phyloP scores from a whole-genome alignment of 2,113 vertebrate species.

The Charadrius vociferus region DNA sequence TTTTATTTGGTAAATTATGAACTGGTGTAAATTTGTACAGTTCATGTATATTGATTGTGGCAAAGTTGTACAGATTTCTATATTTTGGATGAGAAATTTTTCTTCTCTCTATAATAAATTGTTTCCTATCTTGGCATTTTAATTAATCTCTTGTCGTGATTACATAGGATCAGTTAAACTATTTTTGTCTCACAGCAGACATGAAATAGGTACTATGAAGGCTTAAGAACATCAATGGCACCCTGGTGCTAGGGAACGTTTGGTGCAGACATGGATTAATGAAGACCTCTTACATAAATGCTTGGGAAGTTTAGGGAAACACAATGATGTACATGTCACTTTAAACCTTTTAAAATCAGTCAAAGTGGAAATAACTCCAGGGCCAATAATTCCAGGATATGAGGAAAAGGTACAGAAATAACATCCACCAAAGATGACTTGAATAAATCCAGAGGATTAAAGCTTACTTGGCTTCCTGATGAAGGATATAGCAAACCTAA shows the following conservation, averaged over 20 bases:
- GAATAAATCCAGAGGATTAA: conserved; percentile 75
- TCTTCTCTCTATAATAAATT: conserved; percentile 99
- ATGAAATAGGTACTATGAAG: conserved; percentile 52
- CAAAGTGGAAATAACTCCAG: conserved; percentile 68
- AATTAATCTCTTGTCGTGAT: conserved; percentile 85
- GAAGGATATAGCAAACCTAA: conserved; percentile 72
- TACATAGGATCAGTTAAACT: conserved; percentile 71
- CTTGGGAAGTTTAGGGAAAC: conserved; percentile 52
- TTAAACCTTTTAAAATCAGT: conserved; percentile 43
- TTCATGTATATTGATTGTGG: conserved; percentile 99
- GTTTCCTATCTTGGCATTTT: conserved; percentile 91
- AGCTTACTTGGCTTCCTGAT: conserved; percentile 70
- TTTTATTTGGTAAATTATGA: conserved; percentile 99
- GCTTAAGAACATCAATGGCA: conserved; percentile 48
- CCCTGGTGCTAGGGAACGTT: conserved; percentile 50
- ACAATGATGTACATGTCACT: conserved; percentile 27
- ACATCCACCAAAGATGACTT: conserved; percentile 68
- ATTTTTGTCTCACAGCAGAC: conserved; percentile 63
- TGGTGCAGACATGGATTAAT: conserved; percentile 43
- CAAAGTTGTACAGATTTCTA: conserved; percentile 99
- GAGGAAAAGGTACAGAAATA: conserved; percentile 73
- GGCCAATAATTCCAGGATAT: conserved; percentile 66
- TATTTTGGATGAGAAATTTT: conserved; percentile 99
- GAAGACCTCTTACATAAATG: conserved; percentile 47
- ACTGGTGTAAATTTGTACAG: conserved; percentile 99